Percentiles rank a stretch among this genome's conserved stretches.
Conservation (phyloP, 2,888 invertebrate species). For the Rhingia campestris region DNA sequence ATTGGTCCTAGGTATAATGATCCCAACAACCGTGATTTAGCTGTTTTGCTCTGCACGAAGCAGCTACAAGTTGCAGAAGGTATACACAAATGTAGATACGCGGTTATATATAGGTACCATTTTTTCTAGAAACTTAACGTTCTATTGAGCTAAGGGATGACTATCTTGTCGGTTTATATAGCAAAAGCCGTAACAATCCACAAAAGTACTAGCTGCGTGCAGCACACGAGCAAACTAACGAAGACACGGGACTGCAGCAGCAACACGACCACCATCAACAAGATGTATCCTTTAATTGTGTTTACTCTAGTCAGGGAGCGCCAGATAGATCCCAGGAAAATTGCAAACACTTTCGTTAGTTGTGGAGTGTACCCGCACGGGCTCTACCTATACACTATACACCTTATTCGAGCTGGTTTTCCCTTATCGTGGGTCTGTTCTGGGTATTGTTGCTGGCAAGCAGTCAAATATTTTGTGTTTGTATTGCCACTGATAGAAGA, state of each 20-base stretch:
- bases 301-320: constrained; percentile 44
- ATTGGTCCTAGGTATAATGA: constrained; percentile 51
- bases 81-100: not conserved
- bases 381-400: constrained; percentile 1
- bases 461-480: constrained; percentile 21
- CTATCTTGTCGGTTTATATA: constrained; percentile 1
- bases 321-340: constrained; percentile 40
- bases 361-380: not conserved
- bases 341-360: constrained; percentile 29
- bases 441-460: constrained; percentile 28
- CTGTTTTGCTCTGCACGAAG: constrained; percentile 59
- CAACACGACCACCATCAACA: not conserved
- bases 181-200: constrained; percentile 10
- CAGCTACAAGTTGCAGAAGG: constrained; percentile 74
- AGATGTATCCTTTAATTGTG: constrained; percentile 23
- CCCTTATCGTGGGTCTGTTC: not conserved
- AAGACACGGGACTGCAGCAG: constrained; percentile 22
- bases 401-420: constrained; percentile 7
- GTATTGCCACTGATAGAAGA: constrained; percentile 21
- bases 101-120: constrained; percentile 4
- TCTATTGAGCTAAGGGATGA: constrained; percentile 31
- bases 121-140: not conserved
- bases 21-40: constrained; percentile 50
- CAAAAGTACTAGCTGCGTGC: not conserved
- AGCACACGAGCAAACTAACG: not conserved